Evolutionary conservation across 2,888 invertebrate genomes (phyloP).

Genomic region (Theristus sp.): DNA sequence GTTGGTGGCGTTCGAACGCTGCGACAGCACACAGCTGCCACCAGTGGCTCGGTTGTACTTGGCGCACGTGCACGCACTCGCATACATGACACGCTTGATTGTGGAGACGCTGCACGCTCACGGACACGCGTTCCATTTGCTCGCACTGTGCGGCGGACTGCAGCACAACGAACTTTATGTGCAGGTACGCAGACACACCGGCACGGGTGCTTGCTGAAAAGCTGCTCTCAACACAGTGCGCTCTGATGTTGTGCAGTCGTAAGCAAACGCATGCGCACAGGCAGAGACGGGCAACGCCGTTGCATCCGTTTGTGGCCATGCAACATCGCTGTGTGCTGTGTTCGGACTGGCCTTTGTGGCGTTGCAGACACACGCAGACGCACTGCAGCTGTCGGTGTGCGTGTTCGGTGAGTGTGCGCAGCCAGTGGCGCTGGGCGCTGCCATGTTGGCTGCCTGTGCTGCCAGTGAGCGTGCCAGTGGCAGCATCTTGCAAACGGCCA

Average conservation of each 20-base stretch:
- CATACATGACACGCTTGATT: constrained; percentile 30
- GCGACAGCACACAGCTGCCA: too few species aligned
- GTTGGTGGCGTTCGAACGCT: too few species aligned
- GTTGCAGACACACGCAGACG: constrained; percentile 27
- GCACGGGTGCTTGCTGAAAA: too few species aligned
- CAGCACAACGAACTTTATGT: constrained; percentile 28
- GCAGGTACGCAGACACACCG: constrained; percentile 21
- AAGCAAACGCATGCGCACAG: too few species aligned
- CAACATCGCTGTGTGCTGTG: too few species aligned
- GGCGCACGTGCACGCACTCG: constrained; percentile 30
- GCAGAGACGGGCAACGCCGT: too few species aligned
- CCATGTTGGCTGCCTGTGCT: constrained; percentile 21
- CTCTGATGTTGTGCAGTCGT: neutral
- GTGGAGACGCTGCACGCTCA: constrained; percentile 12
- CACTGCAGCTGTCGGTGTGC: constrained; percentile 27
- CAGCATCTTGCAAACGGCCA: too few species aligned
- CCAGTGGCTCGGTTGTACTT: too few species aligned
- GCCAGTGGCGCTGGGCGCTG: constrained; percentile 29
- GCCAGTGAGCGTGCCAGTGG: neutral
- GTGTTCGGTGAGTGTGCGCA: constrained; percentile 27
- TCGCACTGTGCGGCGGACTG: constrained; percentile 31
- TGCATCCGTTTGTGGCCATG: too few species aligned
- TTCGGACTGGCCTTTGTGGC: neutral
- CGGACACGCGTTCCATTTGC: constrained; percentile 11
- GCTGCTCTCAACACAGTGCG: neutral